Conservation (phyloP, 2,113 vertebrate species). For the Lamprologus sp. region DNA sequence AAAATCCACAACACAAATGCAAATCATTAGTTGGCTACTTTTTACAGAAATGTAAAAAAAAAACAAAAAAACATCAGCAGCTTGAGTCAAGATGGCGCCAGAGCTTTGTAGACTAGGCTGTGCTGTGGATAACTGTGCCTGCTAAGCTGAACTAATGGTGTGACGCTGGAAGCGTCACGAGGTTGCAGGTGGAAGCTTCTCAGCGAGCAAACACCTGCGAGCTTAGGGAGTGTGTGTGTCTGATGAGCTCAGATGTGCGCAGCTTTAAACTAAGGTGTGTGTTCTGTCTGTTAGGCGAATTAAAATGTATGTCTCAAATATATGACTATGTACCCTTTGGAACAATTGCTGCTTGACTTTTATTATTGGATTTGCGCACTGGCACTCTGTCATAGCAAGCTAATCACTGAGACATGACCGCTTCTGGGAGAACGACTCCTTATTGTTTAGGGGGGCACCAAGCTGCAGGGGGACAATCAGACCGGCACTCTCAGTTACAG, state of each 20-base stretch:
- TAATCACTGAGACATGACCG: constrained; percentile 36
- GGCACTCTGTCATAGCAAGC: constrained; percentile 5
- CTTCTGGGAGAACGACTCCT: constrained; percentile 36
- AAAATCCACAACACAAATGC: neutral
- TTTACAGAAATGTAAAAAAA: neutral
- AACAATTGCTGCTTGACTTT: constrained; percentile 15
- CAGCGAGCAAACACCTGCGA: neutral
- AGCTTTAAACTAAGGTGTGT: neutral
- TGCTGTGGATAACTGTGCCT: constrained; percentile 12
- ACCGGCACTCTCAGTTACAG: constrained; percentile 31
- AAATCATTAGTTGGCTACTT: neutral
- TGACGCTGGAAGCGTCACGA: constrained; percentile 41
- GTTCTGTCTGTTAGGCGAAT: neutral
- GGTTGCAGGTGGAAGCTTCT: constrained; percentile 47
- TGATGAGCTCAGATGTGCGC: neutral
- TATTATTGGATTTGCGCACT: constrained; percentile 17
- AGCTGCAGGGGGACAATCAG: constrained; percentile 33
- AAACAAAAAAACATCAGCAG: neutral
- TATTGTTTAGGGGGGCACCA: constrained; percentile 22
- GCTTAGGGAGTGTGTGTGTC: neutral
- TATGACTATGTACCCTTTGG: constrained; percentile 14
- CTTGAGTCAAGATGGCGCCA: constrained; percentile 23
- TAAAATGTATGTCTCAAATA: neutral
- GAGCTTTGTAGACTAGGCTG: neutral
- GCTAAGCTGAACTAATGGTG: constrained; percentile 55